phyloP scores from a whole-genome alignment of 2,888 invertebrate species.

The Hirtodrosophila confusa region DNA sequence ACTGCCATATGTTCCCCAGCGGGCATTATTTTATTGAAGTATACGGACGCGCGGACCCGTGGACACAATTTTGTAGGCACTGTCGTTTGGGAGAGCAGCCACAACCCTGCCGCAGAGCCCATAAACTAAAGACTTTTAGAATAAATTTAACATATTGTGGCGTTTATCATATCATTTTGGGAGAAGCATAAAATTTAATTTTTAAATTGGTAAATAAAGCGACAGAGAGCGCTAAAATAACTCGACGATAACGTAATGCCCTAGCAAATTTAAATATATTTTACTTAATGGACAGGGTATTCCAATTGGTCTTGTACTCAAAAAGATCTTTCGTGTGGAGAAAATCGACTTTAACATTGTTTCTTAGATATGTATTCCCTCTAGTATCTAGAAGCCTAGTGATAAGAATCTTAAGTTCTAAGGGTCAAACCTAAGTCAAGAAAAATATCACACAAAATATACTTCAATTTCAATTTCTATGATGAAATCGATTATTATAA shows the following conservation, averaged over 20 bases:
- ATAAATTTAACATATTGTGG: constrained; percentile 75
- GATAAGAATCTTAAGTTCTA: too few species aligned
- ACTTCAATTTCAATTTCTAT: too few species aligned
- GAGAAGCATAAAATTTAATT: constrained; percentile 61
- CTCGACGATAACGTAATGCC: constrained; percentile 15
- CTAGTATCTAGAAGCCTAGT: too few species aligned
- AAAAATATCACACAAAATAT: too few species aligned
- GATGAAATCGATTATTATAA: too few species aligned
- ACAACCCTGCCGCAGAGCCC: constrained; percentile 27
- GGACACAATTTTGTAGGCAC: constrained; percentile 71
- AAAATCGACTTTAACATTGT: not conserved
- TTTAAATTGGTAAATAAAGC: constrained; percentile 66
- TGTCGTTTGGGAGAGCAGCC: constrained; percentile 18
- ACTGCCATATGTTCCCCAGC: constrained; percentile 80
- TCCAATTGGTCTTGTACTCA: too few species aligned
- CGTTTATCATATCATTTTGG: constrained; percentile 68
- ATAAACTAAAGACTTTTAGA: constrained; percentile 78
- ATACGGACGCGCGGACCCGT: constrained; percentile 33
- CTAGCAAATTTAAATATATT: not conserved
- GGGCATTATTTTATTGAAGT: constrained; percentile 77
- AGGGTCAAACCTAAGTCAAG: too few species aligned
- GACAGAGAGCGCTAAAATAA: not conserved
- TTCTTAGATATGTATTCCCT: too few species aligned
- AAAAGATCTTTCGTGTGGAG: not conserved
- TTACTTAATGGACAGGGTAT: too few species aligned